Evolutionary conservation across 1,140 invertebrate species (phyloP).

Genomic region (Drosophila orosa): DNA sequence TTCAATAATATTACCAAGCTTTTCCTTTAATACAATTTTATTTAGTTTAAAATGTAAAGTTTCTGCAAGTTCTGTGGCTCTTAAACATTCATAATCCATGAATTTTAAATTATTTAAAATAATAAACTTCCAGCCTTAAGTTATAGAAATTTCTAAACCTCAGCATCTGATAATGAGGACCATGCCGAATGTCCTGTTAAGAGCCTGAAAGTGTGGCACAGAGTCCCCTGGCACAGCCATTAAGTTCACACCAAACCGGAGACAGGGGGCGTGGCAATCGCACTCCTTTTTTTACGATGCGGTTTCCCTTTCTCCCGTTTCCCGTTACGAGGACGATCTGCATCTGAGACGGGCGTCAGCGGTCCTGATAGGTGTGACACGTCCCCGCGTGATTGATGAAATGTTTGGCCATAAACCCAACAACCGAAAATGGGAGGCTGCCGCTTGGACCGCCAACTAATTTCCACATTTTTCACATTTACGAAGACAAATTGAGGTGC

Average conservation of each 20-base stretch:
- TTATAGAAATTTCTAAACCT: background rate
- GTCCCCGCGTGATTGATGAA: slow-evolving; percentile 77
- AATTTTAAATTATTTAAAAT: background rate
- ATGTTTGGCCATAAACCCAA: slow-evolving; percentile 50
- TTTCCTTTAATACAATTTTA: background rate
- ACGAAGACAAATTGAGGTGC: slow-evolving; percentile 84
- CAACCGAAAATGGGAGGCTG: slow-evolving; percentile 21
- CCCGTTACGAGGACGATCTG: slow-evolving; percentile 41
- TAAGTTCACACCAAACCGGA: slow-evolving; percentile 42
- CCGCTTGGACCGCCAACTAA: slow-evolving; percentile 70
- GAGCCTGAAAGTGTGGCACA: slow-evolving; percentile 58
- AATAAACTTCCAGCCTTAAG: background rate
- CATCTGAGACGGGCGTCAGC: slow-evolving; percentile 57
- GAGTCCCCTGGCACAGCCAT: slow-evolving; percentile 48
- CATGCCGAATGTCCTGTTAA: slow-evolving; percentile 30
- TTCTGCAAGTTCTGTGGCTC: background rate
- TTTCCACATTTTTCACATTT: slow-evolving; percentile 84
- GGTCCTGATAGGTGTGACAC: slow-evolving; percentile 79
- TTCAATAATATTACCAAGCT: background rate
- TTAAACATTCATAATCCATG: background rate
- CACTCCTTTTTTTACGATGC: slow-evolving; percentile 63
- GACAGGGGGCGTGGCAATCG: slow-evolving; percentile 58
- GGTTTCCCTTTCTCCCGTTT: slow-evolving; percentile 41
- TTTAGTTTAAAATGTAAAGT: background rate
- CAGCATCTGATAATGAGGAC: slow-evolving; percentile 23